Evolutionary conservation across 2,113 vertebrate species (phyloP).

Genomic region (Tachycineta bicolor): DNA sequence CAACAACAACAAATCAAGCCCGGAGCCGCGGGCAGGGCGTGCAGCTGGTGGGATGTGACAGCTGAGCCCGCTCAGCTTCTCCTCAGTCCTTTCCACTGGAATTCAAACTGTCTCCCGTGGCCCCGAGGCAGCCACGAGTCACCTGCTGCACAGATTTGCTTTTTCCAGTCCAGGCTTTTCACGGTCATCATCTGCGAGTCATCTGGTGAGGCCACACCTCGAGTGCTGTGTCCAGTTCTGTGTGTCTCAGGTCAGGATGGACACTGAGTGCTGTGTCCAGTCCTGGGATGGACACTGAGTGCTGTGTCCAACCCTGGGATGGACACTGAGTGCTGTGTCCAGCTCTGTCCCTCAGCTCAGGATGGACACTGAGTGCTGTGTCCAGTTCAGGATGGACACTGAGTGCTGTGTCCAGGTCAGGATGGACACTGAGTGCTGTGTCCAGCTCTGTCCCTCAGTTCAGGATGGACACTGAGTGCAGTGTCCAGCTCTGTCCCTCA

Average conservation of each 20-base stretch:
- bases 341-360: neutral
- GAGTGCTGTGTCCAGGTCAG: too few species aligned
- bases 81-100: constrained; percentile 5
- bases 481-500: too few species aligned
- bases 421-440: too few species aligned
- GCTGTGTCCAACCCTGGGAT: too few species aligned
- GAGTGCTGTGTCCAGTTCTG: neutral
- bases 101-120: neutral
- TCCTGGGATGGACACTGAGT: neutral
- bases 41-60: constrained; percentile 60
- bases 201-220: neutral
- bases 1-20: constrained; percentile 9
- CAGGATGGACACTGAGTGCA: too few species aligned
- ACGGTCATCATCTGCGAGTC: fast-evolving
- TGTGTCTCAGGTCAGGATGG: too few species aligned
- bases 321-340: neutral
- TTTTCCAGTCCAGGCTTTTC: neutral
- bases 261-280: neutral
- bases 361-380: too few species aligned
- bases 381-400: too few species aligned
- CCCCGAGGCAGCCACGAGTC: neutral
- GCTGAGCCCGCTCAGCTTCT: neutral
- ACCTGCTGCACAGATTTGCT: neutral
- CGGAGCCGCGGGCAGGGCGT: neutral
- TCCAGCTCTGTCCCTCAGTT: too few species aligned